Base-by-base conservation (phyloP, 2,888 invertebrate genomes). In the Tetrapedia diversipes region DNA sequence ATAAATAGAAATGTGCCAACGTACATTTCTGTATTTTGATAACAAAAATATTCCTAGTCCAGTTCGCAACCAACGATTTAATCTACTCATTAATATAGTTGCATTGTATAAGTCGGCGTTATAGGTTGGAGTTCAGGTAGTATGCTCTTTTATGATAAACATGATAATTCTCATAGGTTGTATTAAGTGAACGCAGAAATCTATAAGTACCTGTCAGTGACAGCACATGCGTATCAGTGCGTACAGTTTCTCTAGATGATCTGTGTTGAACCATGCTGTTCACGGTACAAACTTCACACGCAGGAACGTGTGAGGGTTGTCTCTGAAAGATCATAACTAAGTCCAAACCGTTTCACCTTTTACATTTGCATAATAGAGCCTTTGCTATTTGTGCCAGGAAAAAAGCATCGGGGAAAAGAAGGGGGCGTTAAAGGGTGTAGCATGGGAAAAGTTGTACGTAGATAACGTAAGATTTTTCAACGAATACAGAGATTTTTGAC, bases 281-380 rank as follows among this genome's bases (percentile, higher is more conserved):
- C 67, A 47, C 51, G 72, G 72, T 82, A 67, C 56, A 84, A 85
- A 84, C 84, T 84, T 75, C 71, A 74, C 84, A 75, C 82, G 63
- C 64, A 79, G 74, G 78, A 81, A 27, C 4, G 70, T 68, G 83
- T 10, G 63, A 72, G 75, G 85, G 79, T 84, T 83, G 87, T 86
- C 84, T 87, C 86, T 60, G 84, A 86, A 83, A 88, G 88, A 84
- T 87, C 84, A 83, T 87, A 82, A 83, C 82, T 79, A 81, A 83
- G 85, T 85, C 87, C 89, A 80, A 86, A 81, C 83, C 82, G 83
- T 88, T 86, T 87, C 86, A 83, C 86, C 84, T 84, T 78, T 79
- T 83, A 80, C 84, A 88, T 88, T 88, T 88, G 86, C 88, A 88
- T 88, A 88, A 89, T 88, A 87, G 86, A 85, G 79, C 75, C 77